Evolutionary conservation across 2,797 vertebrate species (phyloP).

Genomic region (Kryptolebias ocellatus): DNA sequence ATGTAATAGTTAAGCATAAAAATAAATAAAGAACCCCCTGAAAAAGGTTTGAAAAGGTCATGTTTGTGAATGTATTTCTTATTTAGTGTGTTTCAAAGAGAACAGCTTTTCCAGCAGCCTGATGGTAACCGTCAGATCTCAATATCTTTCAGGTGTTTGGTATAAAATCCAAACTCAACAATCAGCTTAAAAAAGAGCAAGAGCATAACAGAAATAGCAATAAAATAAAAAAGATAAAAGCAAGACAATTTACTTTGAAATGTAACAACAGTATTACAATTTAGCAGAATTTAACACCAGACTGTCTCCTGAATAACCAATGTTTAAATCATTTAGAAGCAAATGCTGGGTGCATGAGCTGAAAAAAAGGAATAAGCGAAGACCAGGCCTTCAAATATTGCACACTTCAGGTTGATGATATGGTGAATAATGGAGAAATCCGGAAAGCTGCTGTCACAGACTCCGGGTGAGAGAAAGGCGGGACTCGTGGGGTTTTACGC

Average conservation of each 20-base stretch:
- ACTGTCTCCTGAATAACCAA: slow-evolving; percentile 10
- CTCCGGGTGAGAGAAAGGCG: slow-evolving; percentile 61
- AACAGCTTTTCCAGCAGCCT: slow-evolving; percentile 1
- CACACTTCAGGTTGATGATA: slow-evolving; percentile 53
- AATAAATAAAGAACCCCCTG: not conserved
- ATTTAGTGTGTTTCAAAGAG: not conserved
- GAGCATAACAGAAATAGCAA: slow-evolving; percentile 24
- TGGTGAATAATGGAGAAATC: slow-evolving; percentile 62
- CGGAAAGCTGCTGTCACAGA: slow-evolving; percentile 64
- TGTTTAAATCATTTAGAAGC: slow-evolving; percentile 7
- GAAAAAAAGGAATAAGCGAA: slow-evolving; percentile 4
- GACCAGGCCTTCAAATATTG: slow-evolving; percentile 31
- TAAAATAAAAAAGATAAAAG: slow-evolving; percentile 17
- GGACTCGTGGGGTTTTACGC: slow-evolving; percentile 67
- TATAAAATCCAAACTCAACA: slow-evolving; percentile 17
- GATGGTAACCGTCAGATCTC: slow-evolving; percentile 24
- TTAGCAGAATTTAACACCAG: slow-evolving; percentile 2
- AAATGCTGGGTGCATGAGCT: not conserved
- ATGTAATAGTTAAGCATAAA: slow-evolving; percentile 1
- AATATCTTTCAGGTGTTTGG: slow-evolving; percentile 10
- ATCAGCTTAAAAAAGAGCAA: slow-evolving; percentile 1
- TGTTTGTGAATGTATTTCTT: not conserved
- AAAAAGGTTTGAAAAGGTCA: not conserved
- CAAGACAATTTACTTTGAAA: not conserved
- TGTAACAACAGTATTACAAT: not conserved